Conservation (phyloP, 2,113 vertebrate genomes). For the Halcyon senegalensis region DNA sequence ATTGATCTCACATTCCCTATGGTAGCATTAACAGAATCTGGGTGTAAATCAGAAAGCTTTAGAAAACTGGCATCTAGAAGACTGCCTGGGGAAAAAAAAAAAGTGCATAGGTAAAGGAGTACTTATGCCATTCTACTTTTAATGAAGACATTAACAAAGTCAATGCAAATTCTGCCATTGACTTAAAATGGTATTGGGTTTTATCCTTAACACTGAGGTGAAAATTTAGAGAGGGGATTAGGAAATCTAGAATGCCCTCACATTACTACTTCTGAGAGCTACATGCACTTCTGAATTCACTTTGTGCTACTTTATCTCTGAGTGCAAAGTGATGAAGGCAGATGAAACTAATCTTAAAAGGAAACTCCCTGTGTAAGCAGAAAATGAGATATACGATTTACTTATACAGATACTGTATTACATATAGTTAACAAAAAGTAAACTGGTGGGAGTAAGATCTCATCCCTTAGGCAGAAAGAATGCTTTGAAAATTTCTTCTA, state of each 20-base stretch:
- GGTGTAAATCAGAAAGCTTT: background rate
- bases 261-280: background rate
- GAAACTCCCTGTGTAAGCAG: background rate
- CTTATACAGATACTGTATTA: background rate
- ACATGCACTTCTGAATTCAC: background rate
- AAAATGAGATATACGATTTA: background rate
- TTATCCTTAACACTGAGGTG: background rate
- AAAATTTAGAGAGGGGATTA: background rate
- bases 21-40: background rate
- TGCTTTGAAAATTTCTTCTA: background rate
- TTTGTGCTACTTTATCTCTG: background rate
- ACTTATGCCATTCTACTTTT: background rate
- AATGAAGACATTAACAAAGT: background rate
- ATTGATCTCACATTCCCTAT: background rate
- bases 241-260: background rate
- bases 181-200: background rate
- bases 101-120: background rate
- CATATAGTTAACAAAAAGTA: background rate
- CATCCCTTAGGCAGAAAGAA: background rate
- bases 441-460: background rate
- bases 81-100: background rate
- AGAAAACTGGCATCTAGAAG: background rate
- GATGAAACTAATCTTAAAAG: background rate
- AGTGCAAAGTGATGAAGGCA: background rate
- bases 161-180: background rate